These are phyloP conservation scores for Rhynchonema sp. DNA, from an alignment of 2,888 invertebrate genomes.

Conservation along the genomic window DNA sequence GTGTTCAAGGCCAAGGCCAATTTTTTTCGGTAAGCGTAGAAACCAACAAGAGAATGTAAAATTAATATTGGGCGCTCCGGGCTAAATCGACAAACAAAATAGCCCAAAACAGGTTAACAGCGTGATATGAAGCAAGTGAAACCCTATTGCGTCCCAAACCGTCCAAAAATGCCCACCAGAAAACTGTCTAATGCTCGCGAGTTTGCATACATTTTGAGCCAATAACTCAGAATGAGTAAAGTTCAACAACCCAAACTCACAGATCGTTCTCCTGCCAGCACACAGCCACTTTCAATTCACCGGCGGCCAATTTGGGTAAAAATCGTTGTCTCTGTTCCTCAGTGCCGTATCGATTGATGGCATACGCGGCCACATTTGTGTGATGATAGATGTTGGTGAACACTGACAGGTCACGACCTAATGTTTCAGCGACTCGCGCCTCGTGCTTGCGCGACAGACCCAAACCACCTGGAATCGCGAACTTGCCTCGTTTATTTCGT, in stretches of 20 bases:
- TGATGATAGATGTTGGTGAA: neutral
- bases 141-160: no score
- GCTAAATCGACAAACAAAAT: no score
- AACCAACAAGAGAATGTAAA: no score
- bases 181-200: neutral
- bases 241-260: no score
- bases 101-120: no score
- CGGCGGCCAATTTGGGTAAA: conserved; percentile 5
- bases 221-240: no score
- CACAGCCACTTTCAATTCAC: conserved; percentile 4
- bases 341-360: conserved; percentile 1
- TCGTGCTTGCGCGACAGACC: conserved; percentile 2
- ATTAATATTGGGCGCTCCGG: no score
- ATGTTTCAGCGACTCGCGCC: conserved; percentile 2
- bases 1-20: no score
- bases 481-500: no score
- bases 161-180: neutral
- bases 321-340: conserved; percentile 5
- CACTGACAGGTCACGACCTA: conserved; percentile 6
- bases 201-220: no score
- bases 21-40: no score
- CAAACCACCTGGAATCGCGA: conserved; percentile 7
- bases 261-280: conserved; percentile 5
- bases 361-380: neutral
- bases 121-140: no score